Percentiles rank a stretch among this genome's conserved stretches.
Evolutionary conservation across 2,113 vertebrate genomes (phyloP).

Genomic region (Gallinago media): DNA sequence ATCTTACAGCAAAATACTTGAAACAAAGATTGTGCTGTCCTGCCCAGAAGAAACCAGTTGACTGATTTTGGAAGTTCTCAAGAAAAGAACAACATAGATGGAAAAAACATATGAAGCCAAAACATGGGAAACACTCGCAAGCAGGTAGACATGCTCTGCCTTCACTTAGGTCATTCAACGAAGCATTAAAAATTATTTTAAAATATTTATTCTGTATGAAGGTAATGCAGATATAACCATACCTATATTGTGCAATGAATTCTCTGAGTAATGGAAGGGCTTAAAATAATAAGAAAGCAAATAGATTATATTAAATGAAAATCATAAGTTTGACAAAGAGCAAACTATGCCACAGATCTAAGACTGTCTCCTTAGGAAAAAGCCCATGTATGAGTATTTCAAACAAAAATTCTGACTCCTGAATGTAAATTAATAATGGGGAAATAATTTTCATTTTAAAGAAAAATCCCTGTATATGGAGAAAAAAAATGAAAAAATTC

Average conservation of each 20-base stretch:
- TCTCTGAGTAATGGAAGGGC: background rate
- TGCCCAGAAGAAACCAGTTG: background rate
- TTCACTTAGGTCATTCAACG: background rate
- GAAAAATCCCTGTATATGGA: background rate
- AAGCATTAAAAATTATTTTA: background rate
- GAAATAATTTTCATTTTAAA: background rate
- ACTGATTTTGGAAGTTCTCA: background rate
- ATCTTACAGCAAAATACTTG: background rate
- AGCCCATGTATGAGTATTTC: background rate
- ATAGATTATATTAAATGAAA: background rate
- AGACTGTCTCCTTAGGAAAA: background rate
- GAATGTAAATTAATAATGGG: background rate
- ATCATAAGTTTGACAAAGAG: background rate
- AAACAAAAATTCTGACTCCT: background rate
- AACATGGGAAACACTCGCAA: background rate
- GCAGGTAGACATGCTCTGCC: background rate
- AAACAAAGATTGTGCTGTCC: background rate
- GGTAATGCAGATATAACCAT: background rate
- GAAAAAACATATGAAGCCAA: background rate
- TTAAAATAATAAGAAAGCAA: background rate
- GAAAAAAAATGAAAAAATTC: background rate
- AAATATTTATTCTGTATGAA: background rate
- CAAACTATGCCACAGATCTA: background rate
- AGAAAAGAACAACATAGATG: background rate
- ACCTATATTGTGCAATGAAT: background rate